Percentiles rank a stretch among this genome's conserved stretches.
These are phyloP conservation scores for Zaprionus lachaisei DNA, from an alignment of 1,140 invertebrate species.

Conservation along the genomic window DNA sequence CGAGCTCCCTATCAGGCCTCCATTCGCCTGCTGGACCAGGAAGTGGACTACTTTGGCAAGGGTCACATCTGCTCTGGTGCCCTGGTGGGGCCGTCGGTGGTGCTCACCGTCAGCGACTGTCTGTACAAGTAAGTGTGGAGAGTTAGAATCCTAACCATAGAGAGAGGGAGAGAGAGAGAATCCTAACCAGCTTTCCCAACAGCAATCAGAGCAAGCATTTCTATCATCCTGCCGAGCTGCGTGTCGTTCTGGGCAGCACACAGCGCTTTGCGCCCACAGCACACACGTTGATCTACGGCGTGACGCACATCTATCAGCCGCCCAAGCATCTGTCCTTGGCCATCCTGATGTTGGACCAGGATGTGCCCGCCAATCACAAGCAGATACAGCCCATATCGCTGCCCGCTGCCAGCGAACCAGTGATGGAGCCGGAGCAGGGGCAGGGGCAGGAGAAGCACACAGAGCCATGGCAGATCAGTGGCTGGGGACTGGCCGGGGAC, in stretches of 20 bases:
- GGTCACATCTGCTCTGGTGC: conserved; percentile 83
- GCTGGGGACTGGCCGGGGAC: conserved; percentile 46
- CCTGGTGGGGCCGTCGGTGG: conserved; percentile 80
- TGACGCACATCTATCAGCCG: conserved; percentile 67
- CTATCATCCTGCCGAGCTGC: conserved; percentile 77
- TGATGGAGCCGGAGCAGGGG: not conserved
- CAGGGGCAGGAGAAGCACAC: conserved; percentile 1
- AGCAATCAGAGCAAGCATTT: conserved; percentile 31
- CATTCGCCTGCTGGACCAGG: conserved; percentile 61
- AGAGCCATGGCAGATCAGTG: conserved; percentile 37
- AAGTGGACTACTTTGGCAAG: conserved; percentile 69
- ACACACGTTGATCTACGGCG: conserved; percentile 46
- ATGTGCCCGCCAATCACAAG: conserved; percentile 53
- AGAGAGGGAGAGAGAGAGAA: not conserved
- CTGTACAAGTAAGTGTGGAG: conserved; percentile 69
- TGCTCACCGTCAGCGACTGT: conserved; percentile 85
- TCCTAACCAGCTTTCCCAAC: not conserved
- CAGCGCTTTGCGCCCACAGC: conserved; percentile 64
- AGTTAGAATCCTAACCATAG: not conserved
- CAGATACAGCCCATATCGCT: conserved; percentile 57
- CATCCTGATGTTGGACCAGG: conserved; percentile 72
- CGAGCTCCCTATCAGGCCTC: conserved; percentile 73
- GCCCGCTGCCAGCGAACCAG: not conserved
- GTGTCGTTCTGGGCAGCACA: conserved; percentile 61
- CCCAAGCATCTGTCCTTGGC: conserved; percentile 63